Conservation (phyloP, 2,888 invertebrate genomes). For the Apamea epomidion region DNA sequence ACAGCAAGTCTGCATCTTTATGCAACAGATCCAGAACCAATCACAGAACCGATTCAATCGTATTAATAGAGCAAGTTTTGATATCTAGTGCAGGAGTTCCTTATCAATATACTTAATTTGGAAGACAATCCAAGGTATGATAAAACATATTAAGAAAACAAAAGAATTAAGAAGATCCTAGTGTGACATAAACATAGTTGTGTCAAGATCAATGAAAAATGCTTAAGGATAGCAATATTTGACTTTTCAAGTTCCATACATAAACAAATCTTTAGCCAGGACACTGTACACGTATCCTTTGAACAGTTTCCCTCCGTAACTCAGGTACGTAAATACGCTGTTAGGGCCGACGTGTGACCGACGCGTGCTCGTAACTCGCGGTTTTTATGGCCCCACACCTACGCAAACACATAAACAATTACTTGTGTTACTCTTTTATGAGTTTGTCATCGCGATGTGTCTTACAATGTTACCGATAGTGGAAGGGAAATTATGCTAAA, state of each 20-base stretch:
- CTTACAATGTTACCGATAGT: slow-evolving; percentile 42
- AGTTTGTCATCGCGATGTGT: slow-evolving; percentile 41
- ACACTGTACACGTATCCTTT: slow-evolving; percentile 51
- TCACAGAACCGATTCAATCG: neutral
- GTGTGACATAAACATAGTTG: neutral
- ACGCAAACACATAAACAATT: slow-evolving; percentile 67
- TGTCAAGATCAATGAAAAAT: neutral
- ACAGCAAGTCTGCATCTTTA: too few relatives aligned
- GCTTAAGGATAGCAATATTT: neutral
- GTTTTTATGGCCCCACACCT: slow-evolving; percentile 72
- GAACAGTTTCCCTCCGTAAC: slow-evolving; percentile 57
- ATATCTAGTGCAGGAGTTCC: neutral
- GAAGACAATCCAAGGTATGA: neutral
- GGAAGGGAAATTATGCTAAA: neutral
- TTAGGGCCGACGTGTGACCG: slow-evolving; percentile 63
- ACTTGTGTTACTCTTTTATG: slow-evolving; percentile 60
- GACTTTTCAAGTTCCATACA: too few relatives aligned
- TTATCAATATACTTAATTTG: neutral
- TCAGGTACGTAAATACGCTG: slow-evolving; percentile 71
- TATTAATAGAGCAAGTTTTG: neutral
- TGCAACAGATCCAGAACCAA: neutral
- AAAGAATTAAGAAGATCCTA: neutral
- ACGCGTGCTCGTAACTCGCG: slow-evolving; percentile 66
- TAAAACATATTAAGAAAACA: neutral
- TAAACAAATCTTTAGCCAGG: neutral